phyloP scores from a whole-genome alignment of 2,113 vertebrate genomes.

The Platysternon megacephalum region DNA sequence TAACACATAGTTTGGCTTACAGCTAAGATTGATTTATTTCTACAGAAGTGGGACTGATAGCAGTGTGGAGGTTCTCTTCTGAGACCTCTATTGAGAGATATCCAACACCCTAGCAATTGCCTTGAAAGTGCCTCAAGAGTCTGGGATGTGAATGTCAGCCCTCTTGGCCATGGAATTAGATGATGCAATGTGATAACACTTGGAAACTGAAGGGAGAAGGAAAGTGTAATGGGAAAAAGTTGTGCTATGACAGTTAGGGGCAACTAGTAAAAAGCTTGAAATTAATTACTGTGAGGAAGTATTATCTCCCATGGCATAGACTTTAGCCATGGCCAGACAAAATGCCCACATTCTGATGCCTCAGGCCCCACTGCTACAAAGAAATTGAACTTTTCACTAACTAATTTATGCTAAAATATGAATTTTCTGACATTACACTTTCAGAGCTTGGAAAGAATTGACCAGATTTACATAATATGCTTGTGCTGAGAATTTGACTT shows the following conservation, averaged over 20 bases:
- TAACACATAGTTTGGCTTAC: not conserved
- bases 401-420: conserved; percentile 88
- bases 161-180: not conserved
- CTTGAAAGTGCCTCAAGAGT: not conserved
- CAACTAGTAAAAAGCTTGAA: conserved; percentile 32
- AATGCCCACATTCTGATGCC: conserved; percentile 60
- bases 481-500: conserved; percentile 68
- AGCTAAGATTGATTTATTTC: not conserved
- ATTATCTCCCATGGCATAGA: conserved; percentile 57
- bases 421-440: conserved; percentile 85
- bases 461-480: conserved; percentile 81
- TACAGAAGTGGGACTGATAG: not conserved
- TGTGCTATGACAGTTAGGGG: not conserved
- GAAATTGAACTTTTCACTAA: conserved; percentile 82
- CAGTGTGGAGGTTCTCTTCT: not conserved
- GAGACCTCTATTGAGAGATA: not conserved
- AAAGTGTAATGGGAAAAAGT: not conserved
- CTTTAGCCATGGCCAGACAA: conserved; percentile 50
- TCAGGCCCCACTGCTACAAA: conserved; percentile 68
- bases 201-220: not conserved
- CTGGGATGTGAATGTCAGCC: not conserved
- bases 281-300: conserved; percentile 33
- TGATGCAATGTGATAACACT: not conserved
- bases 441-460: conserved; percentile 78
- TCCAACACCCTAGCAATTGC: not conserved